Base-by-base conservation (phyloP, 2,888 invertebrate genomes). In the Synanthedon vespiformis region DNA sequence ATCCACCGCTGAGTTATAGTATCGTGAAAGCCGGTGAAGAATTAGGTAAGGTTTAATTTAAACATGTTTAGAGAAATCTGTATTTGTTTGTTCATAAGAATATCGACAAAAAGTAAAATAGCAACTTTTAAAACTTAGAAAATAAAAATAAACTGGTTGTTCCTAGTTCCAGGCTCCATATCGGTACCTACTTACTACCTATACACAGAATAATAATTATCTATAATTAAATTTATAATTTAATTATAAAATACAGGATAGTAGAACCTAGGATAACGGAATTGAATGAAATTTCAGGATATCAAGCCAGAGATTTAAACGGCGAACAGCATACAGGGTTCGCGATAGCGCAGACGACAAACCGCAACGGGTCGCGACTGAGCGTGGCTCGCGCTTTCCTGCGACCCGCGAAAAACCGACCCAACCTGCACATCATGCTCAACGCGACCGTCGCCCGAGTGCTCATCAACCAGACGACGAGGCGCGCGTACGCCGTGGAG, bases 271-370 rank as follows among this genome's bases (percentile, higher is more conserved):
- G 27, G 27, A 27, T 27, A 27, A 27, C 27, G 3, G 27, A 27
- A 27, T 27, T 27, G 27, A 27, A 27, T 27, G 5, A 44, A 14
- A 5, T 48, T 61, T 8, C 63, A 93, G 93, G 94, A 10, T 95
- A 92, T 74, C 86, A 89, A 51, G 88, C 90, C 1, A 89, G 92
- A n/a, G 96, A 96, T 72, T 81, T 95, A 16, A 96, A 96, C 77
- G 96, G 96, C 0, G 89, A 88, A 27, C 89, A 89, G 27, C 93
- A 95, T 70, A 93, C 94, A 0, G 96, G 96, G 1, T 96, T 96
- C 74, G 89, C 92, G 55, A 96, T 96, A 58, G 95, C 96, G 0
- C 96, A 96, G 76, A 96, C 95, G 27, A 96, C 95, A 0, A 92
- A 93, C 62, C 90, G 93, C 61, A 94, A 96, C 69, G 96, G 96